Evolutionary conservation across 2,797 vertebrate species (phyloP), one percentile per base, ranked within the genome.

Genomic region (Schizothorax lantsangensis): DNA sequence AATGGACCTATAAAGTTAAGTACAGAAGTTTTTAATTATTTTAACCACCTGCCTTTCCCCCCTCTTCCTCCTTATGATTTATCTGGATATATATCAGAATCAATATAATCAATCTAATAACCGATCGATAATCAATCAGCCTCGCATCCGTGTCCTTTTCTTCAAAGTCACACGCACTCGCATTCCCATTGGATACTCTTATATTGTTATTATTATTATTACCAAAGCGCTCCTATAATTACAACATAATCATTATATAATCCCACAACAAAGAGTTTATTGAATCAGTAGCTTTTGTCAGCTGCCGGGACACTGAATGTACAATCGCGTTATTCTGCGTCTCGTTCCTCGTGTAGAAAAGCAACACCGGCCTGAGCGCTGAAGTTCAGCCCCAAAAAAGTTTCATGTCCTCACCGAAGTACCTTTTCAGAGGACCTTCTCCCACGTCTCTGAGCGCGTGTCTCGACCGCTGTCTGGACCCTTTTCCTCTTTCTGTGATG

Each of bases 181-280:
- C 95, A 96, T 95, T 93, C 92, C 94, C 95, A 93, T 94, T 93
- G 95, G 95, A 94, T 95, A 95, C 95, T 95, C 95, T 96, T 96
- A 96, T 97, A 97, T 96, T 97, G 97, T 95, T 97, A 14, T 54
- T 79, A 71, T 87, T 85, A 97, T 97, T 96, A 96, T 96, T 95
- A 96, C 79, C 85, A 72, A 97, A 96, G 96, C 95, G 94, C 96
- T 95, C 94, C 96, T 97, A 97, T 98, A 98, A 99, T 98, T 98
- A 98, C 97, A 96, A 96, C 97, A 96, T 97, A 97, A 97, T 98
- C 97, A 99, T 99, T 98, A 98, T 98, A 98, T 99, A 99, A 99
- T 98, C 97, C 96, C 94, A 94, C 95, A 98, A 99, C 97, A 99
- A 99, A 98, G 98, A 96, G 95, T 96, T 96, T 94, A 97, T 99